Conservation (phyloP, 1,140 invertebrate species). For the Drosophila jambulina region DNA sequence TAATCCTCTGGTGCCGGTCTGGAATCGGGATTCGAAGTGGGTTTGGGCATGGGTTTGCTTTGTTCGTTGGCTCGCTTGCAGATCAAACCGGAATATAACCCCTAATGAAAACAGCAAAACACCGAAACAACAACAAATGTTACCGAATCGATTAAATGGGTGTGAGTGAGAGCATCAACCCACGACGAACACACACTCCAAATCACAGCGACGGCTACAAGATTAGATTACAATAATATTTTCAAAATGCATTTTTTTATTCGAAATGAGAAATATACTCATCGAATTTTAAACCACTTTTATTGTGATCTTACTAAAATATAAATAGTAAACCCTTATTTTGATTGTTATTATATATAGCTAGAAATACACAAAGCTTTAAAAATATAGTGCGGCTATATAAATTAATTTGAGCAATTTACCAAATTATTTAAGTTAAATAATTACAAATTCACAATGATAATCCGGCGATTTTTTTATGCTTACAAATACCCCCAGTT, state of each 20-base stretch:
- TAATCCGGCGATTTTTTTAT: neutral
- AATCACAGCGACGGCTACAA: slow-evolving; percentile 1
- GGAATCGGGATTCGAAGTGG: slow-evolving; percentile 25
- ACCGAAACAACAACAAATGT: slow-evolving; percentile 64
- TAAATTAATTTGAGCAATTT: too few species aligned
- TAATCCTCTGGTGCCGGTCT: slow-evolving; percentile 33
- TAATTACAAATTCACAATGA: neutral
- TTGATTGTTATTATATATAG: too few species aligned
- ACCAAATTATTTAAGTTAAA: too few species aligned
- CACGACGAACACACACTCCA: neutral
- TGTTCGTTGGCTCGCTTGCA: slow-evolving; percentile 52
- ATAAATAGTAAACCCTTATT: too few species aligned
- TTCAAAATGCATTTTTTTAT: neutral
- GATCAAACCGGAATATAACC: slow-evolving; percentile 81
- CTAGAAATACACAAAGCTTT: too few species aligned
- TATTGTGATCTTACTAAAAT: neutral
- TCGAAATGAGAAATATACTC: too few species aligned
- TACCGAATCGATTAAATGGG: slow-evolving; percentile 75
- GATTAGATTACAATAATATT: slow-evolving; percentile 4
- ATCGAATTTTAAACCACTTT: neutral
- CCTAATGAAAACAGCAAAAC: slow-evolving; percentile 73
- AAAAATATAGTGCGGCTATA: too few species aligned
- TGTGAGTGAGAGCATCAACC: slow-evolving; percentile 34
- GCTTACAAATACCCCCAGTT: neutral
- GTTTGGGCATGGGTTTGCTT: slow-evolving; percentile 42